Percentiles rank a stretch among this genome's conserved stretches.
These are phyloP conservation scores for Eilema depressum DNA, from an alignment of 2,888 invertebrate genomes.

Conservation along the genomic window DNA sequence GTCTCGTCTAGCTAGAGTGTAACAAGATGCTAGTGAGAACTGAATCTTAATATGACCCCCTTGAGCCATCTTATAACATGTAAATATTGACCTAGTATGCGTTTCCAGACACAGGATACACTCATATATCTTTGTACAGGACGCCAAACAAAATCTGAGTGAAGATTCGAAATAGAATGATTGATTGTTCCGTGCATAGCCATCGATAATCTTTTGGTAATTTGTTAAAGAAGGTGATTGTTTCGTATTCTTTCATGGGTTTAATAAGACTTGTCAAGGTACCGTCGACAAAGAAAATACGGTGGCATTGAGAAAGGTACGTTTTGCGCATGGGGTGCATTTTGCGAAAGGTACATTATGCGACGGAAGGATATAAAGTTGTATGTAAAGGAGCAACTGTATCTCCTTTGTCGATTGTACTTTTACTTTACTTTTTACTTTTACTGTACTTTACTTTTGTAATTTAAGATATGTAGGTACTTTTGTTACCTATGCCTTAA, in stretches of 20 bases:
- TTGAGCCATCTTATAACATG: slow-evolving; percentile 11
- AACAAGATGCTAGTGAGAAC: not conserved
- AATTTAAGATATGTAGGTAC: not conserved
- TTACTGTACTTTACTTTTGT: too few relatives aligned
- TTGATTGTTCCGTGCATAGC: slow-evolving; percentile 37
- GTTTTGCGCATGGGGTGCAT: too few relatives aligned
- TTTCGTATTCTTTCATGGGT: slow-evolving; percentile 31
- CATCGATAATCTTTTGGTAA: slow-evolving; percentile 36
- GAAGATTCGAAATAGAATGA: slow-evolving; percentile 44
- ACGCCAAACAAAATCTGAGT: slow-evolving; percentile 27
- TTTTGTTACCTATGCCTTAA: not conserved
- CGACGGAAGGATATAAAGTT: too few relatives aligned
- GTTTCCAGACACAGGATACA: slow-evolving; percentile 20
- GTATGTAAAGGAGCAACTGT: too few relatives aligned
- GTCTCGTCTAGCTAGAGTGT: not conserved
- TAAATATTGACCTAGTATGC: slow-evolving; percentile 25
- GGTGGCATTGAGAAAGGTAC: too few relatives aligned
- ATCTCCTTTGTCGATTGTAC: too few relatives aligned
- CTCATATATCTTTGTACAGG: slow-evolving; percentile 16
- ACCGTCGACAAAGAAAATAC: too few relatives aligned
- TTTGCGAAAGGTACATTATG: too few relatives aligned
- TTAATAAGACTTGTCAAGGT: slow-evolving; percentile 29
- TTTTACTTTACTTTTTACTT: too few relatives aligned
- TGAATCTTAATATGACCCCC: not conserved
- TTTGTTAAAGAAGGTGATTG: slow-evolving; percentile 23